Percentiles rank a stretch among this genome's conserved stretches.
phyloP scores from a whole-genome alignment of 2,888 invertebrate genomes.

The Eristalis pertinax region DNA sequence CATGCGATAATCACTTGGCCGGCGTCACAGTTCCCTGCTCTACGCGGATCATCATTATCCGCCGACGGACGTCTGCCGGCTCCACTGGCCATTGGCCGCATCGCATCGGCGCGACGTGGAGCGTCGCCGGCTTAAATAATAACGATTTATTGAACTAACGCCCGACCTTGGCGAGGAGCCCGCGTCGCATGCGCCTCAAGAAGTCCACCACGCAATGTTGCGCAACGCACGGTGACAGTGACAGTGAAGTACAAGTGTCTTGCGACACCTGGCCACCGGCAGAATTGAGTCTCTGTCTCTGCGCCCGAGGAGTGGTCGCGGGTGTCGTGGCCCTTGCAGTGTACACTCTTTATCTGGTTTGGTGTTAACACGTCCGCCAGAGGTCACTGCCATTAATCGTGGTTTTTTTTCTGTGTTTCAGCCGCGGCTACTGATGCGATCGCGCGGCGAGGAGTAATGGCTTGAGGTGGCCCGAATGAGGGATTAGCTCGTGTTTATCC shows the following conservation, averaged over 20 bases:
- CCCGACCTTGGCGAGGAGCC: conserved; percentile 41
- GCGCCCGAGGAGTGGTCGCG: neutral
- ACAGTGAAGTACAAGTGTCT: conserved; percentile 46
- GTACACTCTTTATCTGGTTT: neutral
- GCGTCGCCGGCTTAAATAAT: neutral
- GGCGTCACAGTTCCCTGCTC: conserved; percentile 22
- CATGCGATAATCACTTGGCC: conserved; percentile 30
- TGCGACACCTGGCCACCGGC: conserved; percentile 14
- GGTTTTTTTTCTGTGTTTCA: neutral
- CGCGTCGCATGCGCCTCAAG: neutral
- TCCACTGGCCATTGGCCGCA: neutral
- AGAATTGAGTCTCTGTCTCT: neutral
- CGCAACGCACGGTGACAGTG: conserved; percentile 42
- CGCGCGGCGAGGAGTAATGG: neutral
- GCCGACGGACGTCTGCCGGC: neutral
- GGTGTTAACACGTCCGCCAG: conserved; percentile 15
- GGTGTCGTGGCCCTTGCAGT: neutral
- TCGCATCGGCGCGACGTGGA: neutral
- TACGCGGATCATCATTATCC: conserved; percentile 11
- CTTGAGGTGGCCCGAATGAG: neutral
- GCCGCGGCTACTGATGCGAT: neutral
- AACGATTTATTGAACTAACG: neutral
- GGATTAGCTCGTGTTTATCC: neutral
- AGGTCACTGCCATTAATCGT: conserved; percentile 45
- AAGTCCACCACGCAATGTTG: conserved; percentile 10